Base-by-base conservation (phyloP, 1,140 invertebrate species). In the Pararge aegeria region DNA sequence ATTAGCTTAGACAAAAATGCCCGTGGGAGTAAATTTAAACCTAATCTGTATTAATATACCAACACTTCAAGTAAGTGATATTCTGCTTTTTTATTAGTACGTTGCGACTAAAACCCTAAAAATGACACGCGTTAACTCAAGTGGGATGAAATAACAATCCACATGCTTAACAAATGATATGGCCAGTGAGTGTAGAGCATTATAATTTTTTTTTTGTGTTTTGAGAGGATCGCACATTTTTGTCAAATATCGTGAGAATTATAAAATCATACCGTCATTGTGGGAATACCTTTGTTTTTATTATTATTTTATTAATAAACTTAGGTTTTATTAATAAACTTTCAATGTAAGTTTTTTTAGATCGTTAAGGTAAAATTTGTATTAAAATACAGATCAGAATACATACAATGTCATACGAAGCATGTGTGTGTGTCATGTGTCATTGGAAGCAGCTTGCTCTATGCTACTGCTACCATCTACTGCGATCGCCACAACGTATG, bases 131-230 rank as follows among this genome's bases (percentile, higher is more conserved):
- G 55, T 40, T 15, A 29, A 7, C 34, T 66, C 57, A 66, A 70
- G 77, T 74, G 80, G 80, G 75, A 78, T 78, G 60, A 66, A 61
- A 62, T 61, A 54, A 57, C 71, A 62, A 73, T 71, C 29, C 61
- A 69, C 64, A 70, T 29, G 63, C 37, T 64, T 48, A 24, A 30
- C 24, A 13, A 18, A 29, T 50, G 24, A 30, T 50, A n/a, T 16
- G 13, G n/a, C 48, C 15, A 21, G n/a, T 30, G 29, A 10, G 29
- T 10, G 29, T 30, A 10, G 10, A 34, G 30, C 30, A 12, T 34
- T 34, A 34, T 34, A n/a, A 34, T 12, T 4, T 24, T 34, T 34
- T 34, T 34, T 34, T 4, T 10, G n/a, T 34, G 12, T 34, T 34
- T 34, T 34, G 7, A 12, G 30, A 34, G 30, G 30, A 34, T 3